Percentiles rank a stretch among this genome's conserved stretches.
These are phyloP conservation scores for Catamblyrhynchus diadema DNA, from an alignment of 2,797 vertebrate species.

Conservation along the genomic window DNA sequence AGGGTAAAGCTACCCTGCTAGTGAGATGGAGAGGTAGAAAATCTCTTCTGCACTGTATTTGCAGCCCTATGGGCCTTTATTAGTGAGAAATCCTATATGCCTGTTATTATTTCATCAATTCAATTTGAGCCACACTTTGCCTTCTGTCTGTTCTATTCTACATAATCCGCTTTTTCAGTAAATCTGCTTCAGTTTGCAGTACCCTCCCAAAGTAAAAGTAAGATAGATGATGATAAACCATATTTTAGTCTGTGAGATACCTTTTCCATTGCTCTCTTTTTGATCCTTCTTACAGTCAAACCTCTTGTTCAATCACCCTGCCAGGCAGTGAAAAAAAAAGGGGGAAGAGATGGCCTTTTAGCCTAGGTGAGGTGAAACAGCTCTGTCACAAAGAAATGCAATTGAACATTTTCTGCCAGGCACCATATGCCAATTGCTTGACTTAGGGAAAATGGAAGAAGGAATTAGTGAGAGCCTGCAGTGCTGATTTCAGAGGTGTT, in stretches of 20 bases:
- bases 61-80: background rate
- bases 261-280: background rate
- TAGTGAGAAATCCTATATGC: background rate
- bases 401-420: background rate
- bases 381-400: background rate
- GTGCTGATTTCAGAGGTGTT: background rate
- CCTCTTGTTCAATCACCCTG: background rate
- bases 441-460: slow-evolving; percentile 6
- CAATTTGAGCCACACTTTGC: background rate
- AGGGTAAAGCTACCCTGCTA: background rate
- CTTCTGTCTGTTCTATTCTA: background rate
- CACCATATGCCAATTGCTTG: background rate
- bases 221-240: background rate
- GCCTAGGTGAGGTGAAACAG: background rate
- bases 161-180: background rate
- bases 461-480: background rate
- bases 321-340: background rate
- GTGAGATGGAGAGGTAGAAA: background rate
- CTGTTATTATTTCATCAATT: background rate
- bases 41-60: background rate
- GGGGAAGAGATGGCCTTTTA: background rate
- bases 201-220: background rate
- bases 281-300: background rate
- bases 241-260: background rate
- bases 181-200: background rate